phyloP scores from a whole-genome alignment of 2,797 vertebrate species.

The Pseudochirops cupreus region DNA sequence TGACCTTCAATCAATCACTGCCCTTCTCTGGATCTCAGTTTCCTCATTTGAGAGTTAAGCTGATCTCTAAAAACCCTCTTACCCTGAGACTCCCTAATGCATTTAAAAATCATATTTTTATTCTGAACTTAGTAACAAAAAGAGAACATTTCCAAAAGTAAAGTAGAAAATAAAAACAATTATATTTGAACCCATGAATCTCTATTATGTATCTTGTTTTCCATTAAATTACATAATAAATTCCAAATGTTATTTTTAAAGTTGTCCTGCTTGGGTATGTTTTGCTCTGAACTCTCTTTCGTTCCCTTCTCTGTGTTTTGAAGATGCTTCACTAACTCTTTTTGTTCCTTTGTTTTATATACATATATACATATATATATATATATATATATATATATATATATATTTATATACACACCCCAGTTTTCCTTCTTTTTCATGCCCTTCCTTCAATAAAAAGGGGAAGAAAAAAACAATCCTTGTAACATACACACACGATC shows the following conservation, averaged over 20 bases:
- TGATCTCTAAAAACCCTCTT: background rate
- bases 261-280: background rate
- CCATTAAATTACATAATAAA: background rate
- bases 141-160: background rate
- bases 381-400: too few species aligned
- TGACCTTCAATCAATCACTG: background rate
- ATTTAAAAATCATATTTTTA: background rate
- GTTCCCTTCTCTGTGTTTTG: background rate
- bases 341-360: background rate
- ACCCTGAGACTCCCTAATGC: background rate
- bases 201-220: background rate
- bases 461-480: background rate
- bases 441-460: background rate
- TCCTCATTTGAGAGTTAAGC: background rate
- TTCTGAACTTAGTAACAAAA: background rate
- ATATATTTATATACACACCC: too few species aligned
- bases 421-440: background rate
- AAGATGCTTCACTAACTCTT: background rate
- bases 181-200: background rate
- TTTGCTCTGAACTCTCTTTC: background rate
- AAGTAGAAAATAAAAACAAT: background rate
- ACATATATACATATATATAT: too few species aligned
- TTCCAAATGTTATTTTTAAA: background rate
- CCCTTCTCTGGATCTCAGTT: background rate
- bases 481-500: background rate